These are phyloP conservation scores for Drosophila melanosoma DNA, from an alignment of 2,888 invertebrate species.

Conservation along the genomic window DNA sequence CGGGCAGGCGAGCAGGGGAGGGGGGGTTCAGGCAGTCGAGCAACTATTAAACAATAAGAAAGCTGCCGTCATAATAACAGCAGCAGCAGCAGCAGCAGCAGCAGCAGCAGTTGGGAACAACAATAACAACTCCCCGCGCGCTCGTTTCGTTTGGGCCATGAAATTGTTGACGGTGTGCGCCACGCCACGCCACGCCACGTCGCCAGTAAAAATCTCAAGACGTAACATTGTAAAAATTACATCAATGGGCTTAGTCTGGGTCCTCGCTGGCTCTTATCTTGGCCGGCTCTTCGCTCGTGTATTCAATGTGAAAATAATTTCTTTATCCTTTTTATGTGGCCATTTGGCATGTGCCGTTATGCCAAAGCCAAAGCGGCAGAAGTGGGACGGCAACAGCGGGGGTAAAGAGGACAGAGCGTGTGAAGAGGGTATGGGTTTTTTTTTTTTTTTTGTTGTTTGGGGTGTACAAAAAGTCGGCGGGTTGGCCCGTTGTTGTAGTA, in stretches of 20 bases:
- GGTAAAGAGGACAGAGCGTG: neutral
- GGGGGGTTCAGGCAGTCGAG: neutral
- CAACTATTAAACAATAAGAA: conserved; percentile 63
- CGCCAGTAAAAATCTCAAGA: conserved; percentile 55
- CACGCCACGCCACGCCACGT: conserved; percentile 13
- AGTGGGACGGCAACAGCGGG: conserved; percentile 3
- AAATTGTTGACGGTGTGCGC: conserved; percentile 44
- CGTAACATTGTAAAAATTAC: conserved; percentile 74
- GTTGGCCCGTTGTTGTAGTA: conserved; percentile 69
- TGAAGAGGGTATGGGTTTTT: neutral
- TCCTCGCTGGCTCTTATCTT: conserved; percentile 47
- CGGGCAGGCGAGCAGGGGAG: neutral
- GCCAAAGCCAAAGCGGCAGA: conserved; percentile 58
- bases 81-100: conserved; percentile 36
- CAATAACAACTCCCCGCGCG: conserved; percentile 57
- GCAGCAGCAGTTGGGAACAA: conserved; percentile 11
- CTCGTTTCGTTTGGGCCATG: conserved; percentile 47
- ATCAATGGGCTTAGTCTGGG: conserved; percentile 64
- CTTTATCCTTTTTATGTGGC: conserved; percentile 84
- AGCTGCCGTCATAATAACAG: conserved; percentile 42
- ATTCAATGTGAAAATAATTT: conserved; percentile 84
- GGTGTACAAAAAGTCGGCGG: conserved; percentile 51
- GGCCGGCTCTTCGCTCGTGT: conserved; percentile 61
- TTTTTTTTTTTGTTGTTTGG: neutral
- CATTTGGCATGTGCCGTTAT: conserved; percentile 83